Conservation (phyloP, 92 coral and sea anemone genomes). For the Bergia puertoricense region DNA sequence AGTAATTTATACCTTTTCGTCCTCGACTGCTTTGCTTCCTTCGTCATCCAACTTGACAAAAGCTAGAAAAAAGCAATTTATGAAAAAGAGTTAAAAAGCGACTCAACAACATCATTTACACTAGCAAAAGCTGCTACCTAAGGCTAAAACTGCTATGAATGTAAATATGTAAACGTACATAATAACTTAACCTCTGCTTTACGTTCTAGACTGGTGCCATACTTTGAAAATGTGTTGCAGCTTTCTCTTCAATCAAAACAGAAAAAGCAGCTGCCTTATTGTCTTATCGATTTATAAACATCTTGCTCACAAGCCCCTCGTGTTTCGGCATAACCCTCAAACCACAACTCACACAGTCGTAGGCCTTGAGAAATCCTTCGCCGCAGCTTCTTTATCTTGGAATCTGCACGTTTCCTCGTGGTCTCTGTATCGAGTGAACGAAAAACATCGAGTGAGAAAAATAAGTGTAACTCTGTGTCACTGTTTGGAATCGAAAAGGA, state of each 20-base stretch:
- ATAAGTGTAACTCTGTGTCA: not conserved
- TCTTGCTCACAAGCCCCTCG: not conserved
- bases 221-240: not conserved
- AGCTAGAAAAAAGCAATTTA: constrained; percentile 7
- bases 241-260: not conserved
- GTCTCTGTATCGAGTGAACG: constrained; percentile 5
- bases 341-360: constrained; percentile 81
- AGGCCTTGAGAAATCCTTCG: constrained; percentile 91
- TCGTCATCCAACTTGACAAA: constrained; percentile 38
- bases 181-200: not conserved
- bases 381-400: constrained; percentile 84
- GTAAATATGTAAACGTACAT: not conserved
- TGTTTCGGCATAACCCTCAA: constrained; percentile 5
- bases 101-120: not conserved
- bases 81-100: not conserved
- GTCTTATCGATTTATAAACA: not conserved
- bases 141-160: not conserved
- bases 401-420: constrained; percentile 71
- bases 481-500: not conserved
- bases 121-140: not conserved
- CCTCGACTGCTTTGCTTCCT: not conserved
- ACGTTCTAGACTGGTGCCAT: not conserved
- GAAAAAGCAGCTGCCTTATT: not conserved
- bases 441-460: not conserved
- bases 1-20: constrained; percentile 25